A percentile compares a stretch with the other conserved stretches of the same genome.
Evolutionary conservation across 2,888 invertebrate genomes (phyloP).

Genomic region (Latrodectus elegans): DNA sequence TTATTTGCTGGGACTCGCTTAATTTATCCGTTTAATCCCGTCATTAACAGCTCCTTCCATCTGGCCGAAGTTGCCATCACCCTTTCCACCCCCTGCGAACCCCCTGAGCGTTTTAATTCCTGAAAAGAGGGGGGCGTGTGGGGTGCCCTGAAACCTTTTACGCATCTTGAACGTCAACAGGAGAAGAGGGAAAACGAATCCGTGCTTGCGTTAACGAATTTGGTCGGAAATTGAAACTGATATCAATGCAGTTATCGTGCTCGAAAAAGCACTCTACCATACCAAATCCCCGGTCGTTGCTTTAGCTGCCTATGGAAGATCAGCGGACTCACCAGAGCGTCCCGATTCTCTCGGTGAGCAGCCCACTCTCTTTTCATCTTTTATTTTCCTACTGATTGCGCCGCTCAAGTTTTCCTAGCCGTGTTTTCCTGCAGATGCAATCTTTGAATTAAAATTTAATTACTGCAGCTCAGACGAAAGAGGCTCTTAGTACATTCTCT

Average conservation of each 20-base stretch:
- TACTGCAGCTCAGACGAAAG: not conserved
- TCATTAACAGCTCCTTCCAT: constrained; percentile 69
- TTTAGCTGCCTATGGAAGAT: too few species aligned
- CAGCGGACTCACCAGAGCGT: too few species aligned
- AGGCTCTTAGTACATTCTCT: too few species aligned
- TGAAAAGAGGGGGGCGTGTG: constrained; percentile 2
- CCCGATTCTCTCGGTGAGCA: not conserved
- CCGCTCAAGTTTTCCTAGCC: constrained; percentile 6
- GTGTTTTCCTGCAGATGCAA: constrained; percentile 12
- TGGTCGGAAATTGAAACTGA: constrained; percentile 67
- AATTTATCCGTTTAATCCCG: constrained; percentile 67
- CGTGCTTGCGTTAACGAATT: constrained; percentile 48
- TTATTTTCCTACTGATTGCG: not conserved
- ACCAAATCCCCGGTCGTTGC: constrained; percentile 34
- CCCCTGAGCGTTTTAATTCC: not conserved
- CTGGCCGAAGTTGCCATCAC: constrained; percentile 57
- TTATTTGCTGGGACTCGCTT: constrained; percentile 62
- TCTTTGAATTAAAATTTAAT: constrained; percentile 29
- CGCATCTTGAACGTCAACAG: constrained; percentile 37
- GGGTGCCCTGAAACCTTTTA: constrained; percentile 21
- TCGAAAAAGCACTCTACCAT: constrained; percentile 49
- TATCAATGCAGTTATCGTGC: constrained; percentile 60
- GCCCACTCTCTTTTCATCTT: not conserved
- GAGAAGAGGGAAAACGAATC: not conserved
- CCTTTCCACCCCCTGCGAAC: not conserved